A percentile compares a stretch with the other conserved stretches of the same genome.
Conservation (phyloP, 2,888 invertebrate species). For the Timandra comae region DNA sequence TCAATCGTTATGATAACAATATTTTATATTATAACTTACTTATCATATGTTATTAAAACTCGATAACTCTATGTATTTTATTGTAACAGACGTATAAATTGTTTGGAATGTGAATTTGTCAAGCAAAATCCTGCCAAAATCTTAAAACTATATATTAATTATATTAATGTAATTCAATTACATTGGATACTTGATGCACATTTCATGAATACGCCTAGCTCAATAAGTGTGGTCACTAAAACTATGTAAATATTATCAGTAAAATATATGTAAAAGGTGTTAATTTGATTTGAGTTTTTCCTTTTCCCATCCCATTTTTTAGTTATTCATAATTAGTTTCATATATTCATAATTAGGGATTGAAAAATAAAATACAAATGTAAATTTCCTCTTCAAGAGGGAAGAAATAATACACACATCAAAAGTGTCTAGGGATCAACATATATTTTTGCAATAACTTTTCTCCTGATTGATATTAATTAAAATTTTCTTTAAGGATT, state of each 20-base stretch:
- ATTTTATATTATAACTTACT: constrained; percentile 24
- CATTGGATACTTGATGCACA: constrained; percentile 68
- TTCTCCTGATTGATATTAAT: no score
- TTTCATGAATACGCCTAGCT: constrained; percentile 73
- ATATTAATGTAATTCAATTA: constrained; percentile 68
- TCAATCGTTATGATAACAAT: constrained; percentile 43
- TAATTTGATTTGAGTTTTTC: constrained; percentile 35
- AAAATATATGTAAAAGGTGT: constrained; percentile 76
- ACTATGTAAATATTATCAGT: constrained; percentile 75
- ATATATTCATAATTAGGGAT: no score
- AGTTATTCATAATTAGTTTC: no score
- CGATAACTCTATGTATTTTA: constrained; percentile 30
- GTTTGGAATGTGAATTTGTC: constrained; percentile 64
- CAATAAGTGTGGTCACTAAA: constrained; percentile 75
- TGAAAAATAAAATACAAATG: no score
- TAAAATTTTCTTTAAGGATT: no score
- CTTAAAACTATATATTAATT: constrained; percentile 29
- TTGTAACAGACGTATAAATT: constrained; percentile 35
- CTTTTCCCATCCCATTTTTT: no score
- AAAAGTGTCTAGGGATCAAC: no score
- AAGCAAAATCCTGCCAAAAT: constrained; percentile 73
- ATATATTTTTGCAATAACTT: no score
- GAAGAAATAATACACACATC: no score
- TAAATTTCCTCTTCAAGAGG: no score
- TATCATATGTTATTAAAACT: constrained; percentile 34